phyloP scores from a whole-genome alignment of 2,888 invertebrate genomes.

The Synanthedon tipuliformis region DNA sequence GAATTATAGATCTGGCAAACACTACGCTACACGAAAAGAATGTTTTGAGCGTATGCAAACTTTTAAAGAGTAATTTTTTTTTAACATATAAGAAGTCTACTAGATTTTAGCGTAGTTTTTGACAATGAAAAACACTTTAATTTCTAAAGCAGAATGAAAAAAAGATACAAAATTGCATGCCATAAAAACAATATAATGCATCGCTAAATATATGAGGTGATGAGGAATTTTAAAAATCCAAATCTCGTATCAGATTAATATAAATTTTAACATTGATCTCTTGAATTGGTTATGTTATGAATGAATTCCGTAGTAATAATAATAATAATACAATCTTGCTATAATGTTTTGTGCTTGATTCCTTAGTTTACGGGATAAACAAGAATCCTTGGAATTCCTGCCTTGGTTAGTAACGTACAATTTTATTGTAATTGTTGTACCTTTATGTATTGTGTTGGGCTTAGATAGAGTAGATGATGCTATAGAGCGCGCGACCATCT shows the following conservation, averaged over 20 bases:
- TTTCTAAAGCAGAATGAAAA: no score
- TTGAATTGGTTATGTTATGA: no score
- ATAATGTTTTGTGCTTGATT: constrained; percentile 52
- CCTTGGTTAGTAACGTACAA: constrained; percentile 80
- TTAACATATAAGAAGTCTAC: background rate
- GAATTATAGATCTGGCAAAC: background rate
- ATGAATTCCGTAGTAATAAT: no score
- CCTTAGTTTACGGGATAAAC: constrained; percentile 84
- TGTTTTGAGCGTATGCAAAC: no score
- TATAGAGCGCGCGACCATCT: background rate
- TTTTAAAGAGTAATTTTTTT: no score
- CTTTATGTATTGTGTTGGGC: constrained; percentile 14
- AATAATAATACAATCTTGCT: constrained; percentile 15
- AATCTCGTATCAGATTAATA: no score
- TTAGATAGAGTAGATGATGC: background rate
- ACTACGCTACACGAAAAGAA: background rate
- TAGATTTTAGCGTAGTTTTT: background rate
- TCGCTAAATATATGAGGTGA: no score
- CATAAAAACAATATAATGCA: no score
- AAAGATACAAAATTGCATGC: no score
- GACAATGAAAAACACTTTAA: background rate
- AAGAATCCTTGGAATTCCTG: constrained; percentile 81
- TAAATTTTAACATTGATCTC: no score
- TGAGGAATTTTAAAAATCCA: no score
- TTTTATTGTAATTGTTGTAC: constrained; percentile 35